These are phyloP conservation scores for Subanguina moxae DNA, from an alignment of 1,140 invertebrate genomes.

Conservation along the genomic window DNA sequence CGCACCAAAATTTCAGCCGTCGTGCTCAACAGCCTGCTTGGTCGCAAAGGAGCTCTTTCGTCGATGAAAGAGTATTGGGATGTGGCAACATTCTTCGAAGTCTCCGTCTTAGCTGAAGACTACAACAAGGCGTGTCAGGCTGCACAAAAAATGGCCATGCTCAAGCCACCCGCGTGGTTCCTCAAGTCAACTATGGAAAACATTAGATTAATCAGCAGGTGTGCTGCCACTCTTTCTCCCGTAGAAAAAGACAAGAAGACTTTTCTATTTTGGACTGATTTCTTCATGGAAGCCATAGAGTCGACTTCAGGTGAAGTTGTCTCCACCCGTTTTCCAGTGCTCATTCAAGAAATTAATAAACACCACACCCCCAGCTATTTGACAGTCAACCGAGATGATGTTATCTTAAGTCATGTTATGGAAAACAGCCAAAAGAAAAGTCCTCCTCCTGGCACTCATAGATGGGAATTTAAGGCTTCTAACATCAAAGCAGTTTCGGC, in stretches of 20 bases:
- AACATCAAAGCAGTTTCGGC: conserved; percentile 82
- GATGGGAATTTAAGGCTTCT: conserved; percentile 85
- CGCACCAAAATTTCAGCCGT: conserved; percentile 76
- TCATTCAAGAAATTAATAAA: conserved; percentile 86
- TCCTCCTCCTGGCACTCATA: conserved; percentile 80
- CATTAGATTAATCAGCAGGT: conserved; percentile 82
- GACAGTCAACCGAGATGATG: conserved; percentile 52
- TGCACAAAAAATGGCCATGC: conserved; percentile 95
- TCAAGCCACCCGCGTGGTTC: conserved; percentile 98
- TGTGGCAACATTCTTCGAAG: conserved; percentile 98
- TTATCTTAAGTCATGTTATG: conserved; percentile 55
- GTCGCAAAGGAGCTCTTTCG: conserved; percentile 88
- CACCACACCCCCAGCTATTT: conserved; percentile 56
- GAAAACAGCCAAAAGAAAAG: conserved; percentile 67
- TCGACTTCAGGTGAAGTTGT: conserved; percentile 69
- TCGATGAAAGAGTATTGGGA: conserved; percentile 97
- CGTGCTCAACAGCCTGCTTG: conserved; percentile 92
- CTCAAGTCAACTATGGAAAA: conserved; percentile 96
- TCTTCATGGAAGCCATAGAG: conserved; percentile 88
- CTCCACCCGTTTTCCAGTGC: conserved; percentile 59
- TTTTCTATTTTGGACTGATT: conserved; percentile 89
- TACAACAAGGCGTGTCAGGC: conserved; percentile 94
- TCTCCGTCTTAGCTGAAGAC: conserved; percentile 86
- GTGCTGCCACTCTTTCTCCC: conserved; percentile 55
- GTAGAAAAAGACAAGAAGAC: conserved; percentile 59